Conservation (phyloP, 2,888 invertebrate genomes). For the Cancer borealis region DNA sequence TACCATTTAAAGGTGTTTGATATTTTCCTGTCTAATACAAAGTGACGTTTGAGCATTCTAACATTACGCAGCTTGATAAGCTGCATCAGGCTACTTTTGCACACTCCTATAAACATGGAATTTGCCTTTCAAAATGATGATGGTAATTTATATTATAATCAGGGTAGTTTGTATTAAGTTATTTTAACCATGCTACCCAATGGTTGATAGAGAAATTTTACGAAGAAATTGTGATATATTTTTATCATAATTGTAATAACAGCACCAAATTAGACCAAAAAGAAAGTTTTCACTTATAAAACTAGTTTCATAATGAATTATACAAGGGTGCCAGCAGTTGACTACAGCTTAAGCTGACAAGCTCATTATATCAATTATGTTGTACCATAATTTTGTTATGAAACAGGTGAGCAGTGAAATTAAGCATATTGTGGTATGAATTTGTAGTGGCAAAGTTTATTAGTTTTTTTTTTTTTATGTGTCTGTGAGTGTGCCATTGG, state of each 20-base stretch:
- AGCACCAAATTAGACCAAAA: no score
- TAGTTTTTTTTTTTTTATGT: background rate
- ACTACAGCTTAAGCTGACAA: background rate
- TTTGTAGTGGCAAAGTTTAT: background rate
- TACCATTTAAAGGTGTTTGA: background rate
- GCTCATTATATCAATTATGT: background rate
- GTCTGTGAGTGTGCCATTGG: conserved; percentile 39
- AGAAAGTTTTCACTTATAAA: background rate
- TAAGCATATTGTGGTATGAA: background rate
- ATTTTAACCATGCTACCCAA: no score
- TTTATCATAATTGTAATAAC: no score
- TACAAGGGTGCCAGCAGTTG: background rate
- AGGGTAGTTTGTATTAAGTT: no score
- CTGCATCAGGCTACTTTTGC: background rate
- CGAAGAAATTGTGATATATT: no score
- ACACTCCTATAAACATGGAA: background rate
- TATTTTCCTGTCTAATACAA: background rate
- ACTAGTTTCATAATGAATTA: background rate
- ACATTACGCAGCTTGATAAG: background rate
- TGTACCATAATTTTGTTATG: background rate
- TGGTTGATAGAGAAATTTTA: no score
- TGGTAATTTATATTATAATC: no score
- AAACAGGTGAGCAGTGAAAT: background rate
- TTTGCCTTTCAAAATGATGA: background rate
- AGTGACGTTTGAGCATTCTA: no score